Base-by-base conservation (phyloP, 2,888 invertebrate genomes). In the Lasioglossum pauxillum region DNA sequence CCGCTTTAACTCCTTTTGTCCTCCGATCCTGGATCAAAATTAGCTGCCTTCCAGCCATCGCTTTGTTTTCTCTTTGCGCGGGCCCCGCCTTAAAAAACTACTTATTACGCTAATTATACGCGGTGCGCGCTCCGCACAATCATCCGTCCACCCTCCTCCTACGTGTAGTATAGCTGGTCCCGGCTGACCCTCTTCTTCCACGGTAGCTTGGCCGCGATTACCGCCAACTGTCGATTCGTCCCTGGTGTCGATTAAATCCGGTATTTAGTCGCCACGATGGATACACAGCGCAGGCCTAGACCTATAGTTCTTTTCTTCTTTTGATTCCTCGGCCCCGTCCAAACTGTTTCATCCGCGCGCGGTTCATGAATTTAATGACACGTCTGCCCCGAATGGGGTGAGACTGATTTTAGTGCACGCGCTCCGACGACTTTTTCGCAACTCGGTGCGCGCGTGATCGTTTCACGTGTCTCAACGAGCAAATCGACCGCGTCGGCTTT, bases 61-160 rank as follows among this genome's bases (percentile, higher is more conserved):
- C 94, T 93, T 94, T 95, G 94, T 94, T 94, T 94, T 94, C 94
- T 89, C 92, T 91, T 92, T 88, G 90, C 90, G 90, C 87, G 86
- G 90, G 90, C 80, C 86, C 92, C 93, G 93, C 94, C 94, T 92
- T 89, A 93, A 93, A 94, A 94, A 94, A 94, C 94, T 94, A 93
- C 94, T 94, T 94, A 94, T 94, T 94, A 94, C 94, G 94, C 94
- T 94, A 94, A 94, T 94, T 94, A 94, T 94, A 94, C 94, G 93
- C 94, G 93, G 91, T 91, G 84, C 64, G 16, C 27, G 27, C 91
- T 83, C 87, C 82, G 87, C 89, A 84, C 86, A 88, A 78, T 74
- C 84, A 76, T 77, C 64, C 79, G 73, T 73, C 85, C 64, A 82
- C 83, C 84, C 76, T 67, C 74, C 82, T 75, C 77, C 78, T 57